Percentiles rank a stretch among this genome's conserved stretches.
phyloP scores from a whole-genome alignment of 2,113 vertebrate species.

The Limnothrissa miodon region DNA sequence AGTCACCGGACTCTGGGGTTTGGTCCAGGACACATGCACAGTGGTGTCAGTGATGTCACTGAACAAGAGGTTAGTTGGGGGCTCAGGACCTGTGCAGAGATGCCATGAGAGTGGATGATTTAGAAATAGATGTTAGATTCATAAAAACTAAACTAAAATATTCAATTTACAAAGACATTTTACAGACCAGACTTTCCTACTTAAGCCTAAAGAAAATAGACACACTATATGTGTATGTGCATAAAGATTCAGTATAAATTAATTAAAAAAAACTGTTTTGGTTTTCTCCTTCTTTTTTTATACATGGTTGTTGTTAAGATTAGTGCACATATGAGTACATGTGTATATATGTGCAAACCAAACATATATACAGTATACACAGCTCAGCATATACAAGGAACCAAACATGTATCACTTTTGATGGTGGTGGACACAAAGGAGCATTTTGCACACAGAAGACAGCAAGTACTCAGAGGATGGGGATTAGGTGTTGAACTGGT shows the following conservation, averaged over 20 bases:
- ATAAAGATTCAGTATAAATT: neutral
- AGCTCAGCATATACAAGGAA: slow-evolving; percentile 57
- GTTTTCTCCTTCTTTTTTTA: neutral
- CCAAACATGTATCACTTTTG: neutral
- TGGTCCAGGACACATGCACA: slow-evolving; percentile 67
- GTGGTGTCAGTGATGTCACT: slow-evolving; percentile 63
- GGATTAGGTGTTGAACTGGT: slow-evolving; percentile 48
- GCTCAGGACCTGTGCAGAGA: slow-evolving; percentile 62
- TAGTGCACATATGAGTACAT: slow-evolving; percentile 49
- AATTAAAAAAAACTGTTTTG: neutral
- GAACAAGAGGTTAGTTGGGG: slow-evolving; percentile 64
- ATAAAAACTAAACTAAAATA: neutral
- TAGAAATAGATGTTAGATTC: neutral
- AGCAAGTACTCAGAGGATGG: slow-evolving; percentile 29
- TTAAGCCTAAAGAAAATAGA: too few species aligned
- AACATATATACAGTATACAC: slow-evolving; percentile 76
- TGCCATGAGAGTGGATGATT: neutral
- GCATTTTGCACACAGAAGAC: neutral
- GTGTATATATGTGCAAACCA: slow-evolving; percentile 73
- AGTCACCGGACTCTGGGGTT: slow-evolving; percentile 55
- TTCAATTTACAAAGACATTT: neutral
- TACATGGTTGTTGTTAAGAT: slow-evolving; percentile 40
- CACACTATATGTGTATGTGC: neutral
- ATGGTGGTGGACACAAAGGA: neutral
- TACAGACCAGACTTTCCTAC: neutral